These are phyloP conservation scores for Drosophila repleta DNA, from an alignment of 1,140 invertebrate species.

Conservation along the genomic window DNA sequence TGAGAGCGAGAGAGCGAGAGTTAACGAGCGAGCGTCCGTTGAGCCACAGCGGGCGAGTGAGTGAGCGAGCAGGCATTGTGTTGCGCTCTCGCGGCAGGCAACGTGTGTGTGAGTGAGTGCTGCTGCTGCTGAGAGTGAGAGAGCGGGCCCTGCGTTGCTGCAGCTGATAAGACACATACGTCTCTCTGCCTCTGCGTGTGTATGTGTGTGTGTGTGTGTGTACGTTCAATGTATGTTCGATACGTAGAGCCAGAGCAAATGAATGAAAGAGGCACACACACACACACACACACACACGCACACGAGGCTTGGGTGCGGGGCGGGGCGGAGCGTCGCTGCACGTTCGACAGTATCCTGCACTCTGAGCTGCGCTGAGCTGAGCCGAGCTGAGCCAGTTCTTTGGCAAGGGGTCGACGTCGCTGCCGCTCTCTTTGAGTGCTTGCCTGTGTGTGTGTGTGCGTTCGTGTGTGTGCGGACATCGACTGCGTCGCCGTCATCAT, in stretches of 20 bases:
- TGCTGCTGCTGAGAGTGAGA: constrained; percentile 31
- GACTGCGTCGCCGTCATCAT: constrained; percentile 81
- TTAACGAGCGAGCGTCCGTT: constrained; percentile 3
- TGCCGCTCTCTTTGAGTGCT: constrained; percentile 21
- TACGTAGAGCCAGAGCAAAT: constrained; percentile 72
- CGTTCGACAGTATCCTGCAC: constrained; percentile 42
- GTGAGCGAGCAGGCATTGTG: constrained; percentile 26
- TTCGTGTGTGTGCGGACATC: constrained; percentile 73
- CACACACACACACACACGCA: constrained; percentile 4
- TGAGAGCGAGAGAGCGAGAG: background rate
- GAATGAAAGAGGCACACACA: constrained; percentile 60
- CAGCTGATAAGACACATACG: constrained; percentile 74
- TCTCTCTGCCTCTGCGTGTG: constrained; percentile 6
- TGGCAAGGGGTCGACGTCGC: constrained; percentile 53
- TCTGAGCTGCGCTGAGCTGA: constrained; percentile 37
- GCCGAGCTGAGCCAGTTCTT: constrained; percentile 15
- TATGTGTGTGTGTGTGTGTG: constrained; percentile 18
- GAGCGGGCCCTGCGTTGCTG: constrained; percentile 48
- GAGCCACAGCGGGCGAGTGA: constrained; percentile 13
- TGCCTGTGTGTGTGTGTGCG: constrained; percentile 23
- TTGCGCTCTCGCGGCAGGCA: constrained; percentile 8
- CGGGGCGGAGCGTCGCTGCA: constrained; percentile 41
- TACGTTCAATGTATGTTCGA: constrained; percentile 80
- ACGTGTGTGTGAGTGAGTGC: constrained; percentile 14
- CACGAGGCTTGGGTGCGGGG: constrained; percentile 16